phyloP scores from a whole-genome alignment of 1,140 invertebrate genomes.

The Drosophila orosa region DNA sequence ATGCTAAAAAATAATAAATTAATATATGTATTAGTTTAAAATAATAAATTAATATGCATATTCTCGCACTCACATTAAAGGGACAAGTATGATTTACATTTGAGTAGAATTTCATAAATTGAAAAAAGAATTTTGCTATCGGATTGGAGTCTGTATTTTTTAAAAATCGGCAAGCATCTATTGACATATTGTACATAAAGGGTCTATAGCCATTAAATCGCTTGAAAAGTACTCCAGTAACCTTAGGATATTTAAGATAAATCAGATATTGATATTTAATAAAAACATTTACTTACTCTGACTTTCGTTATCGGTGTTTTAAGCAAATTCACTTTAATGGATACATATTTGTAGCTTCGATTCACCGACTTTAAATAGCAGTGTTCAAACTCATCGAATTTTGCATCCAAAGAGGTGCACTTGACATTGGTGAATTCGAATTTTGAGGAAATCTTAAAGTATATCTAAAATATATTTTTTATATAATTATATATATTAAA shows the following conservation, averaged over 20 bases:
- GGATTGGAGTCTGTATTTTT: background rate
- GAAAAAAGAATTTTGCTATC: background rate
- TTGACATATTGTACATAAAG: background rate
- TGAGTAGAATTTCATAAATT: background rate
- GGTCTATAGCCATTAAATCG: slow-evolving; percentile 1
- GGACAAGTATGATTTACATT: slow-evolving; percentile 2
- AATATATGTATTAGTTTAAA: background rate
- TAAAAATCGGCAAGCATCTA: background rate
- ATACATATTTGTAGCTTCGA: slow-evolving; percentile 2
- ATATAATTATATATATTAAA: background rate
- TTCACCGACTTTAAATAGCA: background rate
- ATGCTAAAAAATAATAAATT: background rate
- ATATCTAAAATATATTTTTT: background rate
- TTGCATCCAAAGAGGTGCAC: slow-evolving; percentile 10
- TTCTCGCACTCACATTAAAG: background rate
- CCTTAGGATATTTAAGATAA: background rate
- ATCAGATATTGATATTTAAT: background rate
- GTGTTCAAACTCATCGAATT: background rate
- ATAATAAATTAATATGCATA: background rate
- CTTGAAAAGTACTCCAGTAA: background rate
- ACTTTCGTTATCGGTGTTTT: background rate
- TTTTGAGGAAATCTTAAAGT: background rate
- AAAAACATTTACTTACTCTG: background rate
- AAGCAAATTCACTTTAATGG: background rate
- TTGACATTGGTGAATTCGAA: slow-evolving; percentile 22